Percentiles rank a stretch among this genome's conserved stretches.
These are phyloP conservation scores for Agrilus mali DNA, from an alignment of 2,888 invertebrate genomes.

Conservation along the genomic window DNA sequence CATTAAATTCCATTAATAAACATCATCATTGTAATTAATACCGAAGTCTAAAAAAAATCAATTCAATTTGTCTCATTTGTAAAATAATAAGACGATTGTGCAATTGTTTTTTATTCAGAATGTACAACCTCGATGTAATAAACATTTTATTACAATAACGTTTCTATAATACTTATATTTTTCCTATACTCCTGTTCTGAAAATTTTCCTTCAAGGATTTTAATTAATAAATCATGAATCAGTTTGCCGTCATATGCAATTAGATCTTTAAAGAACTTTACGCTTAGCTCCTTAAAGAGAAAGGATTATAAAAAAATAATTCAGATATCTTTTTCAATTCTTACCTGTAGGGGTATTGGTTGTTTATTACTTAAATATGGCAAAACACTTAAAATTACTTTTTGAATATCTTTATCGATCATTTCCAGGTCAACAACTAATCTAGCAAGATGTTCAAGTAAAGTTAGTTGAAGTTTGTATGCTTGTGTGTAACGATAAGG, in stretches of 20 bases:
- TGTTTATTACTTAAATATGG: slow-evolving; percentile 48
- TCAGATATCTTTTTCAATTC: slow-evolving; percentile 4
- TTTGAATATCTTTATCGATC: slow-evolving; percentile 31
- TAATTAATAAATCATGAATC: background rate
- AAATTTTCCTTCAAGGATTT: too few species aligned
- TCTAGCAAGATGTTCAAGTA: slow-evolving; percentile 37
- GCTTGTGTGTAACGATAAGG: slow-evolving; percentile 44
- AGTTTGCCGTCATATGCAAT: slow-evolving; percentile 2
- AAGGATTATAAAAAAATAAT: slow-evolving; percentile 4
- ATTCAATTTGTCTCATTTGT: too few species aligned
- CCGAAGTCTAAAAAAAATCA: too few species aligned
- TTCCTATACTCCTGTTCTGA: background rate
- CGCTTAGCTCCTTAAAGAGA: slow-evolving; percentile 6
- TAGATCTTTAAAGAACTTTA: slow-evolving; percentile 11
- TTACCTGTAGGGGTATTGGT: slow-evolving; percentile 50
- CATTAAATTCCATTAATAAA: too few species aligned
- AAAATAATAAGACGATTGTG: too few species aligned
- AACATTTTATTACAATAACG: too few species aligned
- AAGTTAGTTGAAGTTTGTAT: slow-evolving; percentile 41
- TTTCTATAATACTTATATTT: too few species aligned
- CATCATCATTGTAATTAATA: too few species aligned
- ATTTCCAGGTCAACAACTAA: slow-evolving; percentile 38
- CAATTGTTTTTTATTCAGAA: too few species aligned
- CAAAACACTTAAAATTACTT: slow-evolving; percentile 33
- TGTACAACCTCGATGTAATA: too few species aligned